These are phyloP conservation scores for Pyrrhosoma nymphula DNA, from an alignment of 2,888 invertebrate genomes.

Conservation along the genomic window DNA sequence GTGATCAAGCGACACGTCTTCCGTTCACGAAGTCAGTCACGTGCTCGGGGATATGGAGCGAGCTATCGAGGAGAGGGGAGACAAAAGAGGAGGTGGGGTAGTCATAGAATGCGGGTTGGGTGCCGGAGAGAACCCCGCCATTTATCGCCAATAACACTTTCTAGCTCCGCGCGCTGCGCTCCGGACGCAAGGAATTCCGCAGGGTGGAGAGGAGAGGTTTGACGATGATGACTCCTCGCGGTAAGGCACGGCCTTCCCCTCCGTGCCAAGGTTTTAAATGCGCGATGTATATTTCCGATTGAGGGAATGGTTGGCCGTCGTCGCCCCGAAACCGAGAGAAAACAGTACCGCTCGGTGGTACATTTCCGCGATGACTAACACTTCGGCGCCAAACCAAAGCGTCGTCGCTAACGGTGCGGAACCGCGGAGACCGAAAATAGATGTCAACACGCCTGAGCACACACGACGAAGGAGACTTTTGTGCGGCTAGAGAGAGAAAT, in stretches of 20 bases:
- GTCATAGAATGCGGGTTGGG: constrained; percentile 7
- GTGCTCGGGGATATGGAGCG: constrained; percentile 1
- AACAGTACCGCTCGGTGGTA: background rate
- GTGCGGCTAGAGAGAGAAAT: background rate
- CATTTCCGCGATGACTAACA: background rate
- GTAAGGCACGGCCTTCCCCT: background rate
- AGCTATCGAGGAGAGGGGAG: background rate
- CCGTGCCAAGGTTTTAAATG: background rate
- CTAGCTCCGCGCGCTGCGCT: background rate
- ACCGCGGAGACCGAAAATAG: constrained; percentile 24
- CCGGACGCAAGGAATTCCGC: background rate
- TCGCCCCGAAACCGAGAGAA: background rate
- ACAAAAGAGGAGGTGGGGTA: background rate
- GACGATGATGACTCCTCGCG: background rate
- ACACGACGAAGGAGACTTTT: background rate
- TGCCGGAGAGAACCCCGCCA: background rate
- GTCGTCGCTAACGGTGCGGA: background rate
- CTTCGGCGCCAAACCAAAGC: background rate
- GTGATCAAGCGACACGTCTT: constrained; percentile 10
- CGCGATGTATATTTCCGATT: background rate
- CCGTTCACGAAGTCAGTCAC: background rate
- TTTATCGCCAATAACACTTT: constrained; percentile 22
- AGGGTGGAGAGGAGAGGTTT: background rate
- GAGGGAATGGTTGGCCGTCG: background rate
- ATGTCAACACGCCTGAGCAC: background rate